Conservation (phyloP, 2,888 invertebrate species). For the Sarcophaga caerulescens region DNA sequence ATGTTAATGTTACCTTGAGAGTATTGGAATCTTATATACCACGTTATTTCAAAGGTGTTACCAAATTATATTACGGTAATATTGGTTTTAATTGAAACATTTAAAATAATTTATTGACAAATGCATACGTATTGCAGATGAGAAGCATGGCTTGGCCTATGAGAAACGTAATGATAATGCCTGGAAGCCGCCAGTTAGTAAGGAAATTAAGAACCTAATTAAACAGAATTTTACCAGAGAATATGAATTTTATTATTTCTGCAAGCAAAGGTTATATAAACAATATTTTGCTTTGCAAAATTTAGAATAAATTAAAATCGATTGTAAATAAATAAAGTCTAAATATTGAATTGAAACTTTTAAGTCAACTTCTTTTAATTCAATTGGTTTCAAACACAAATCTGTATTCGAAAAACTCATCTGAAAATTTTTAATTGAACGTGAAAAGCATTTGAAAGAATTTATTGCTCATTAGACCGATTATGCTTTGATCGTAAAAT, state of each 20-base stretch:
- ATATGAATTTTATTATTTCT: constrained; percentile 73
- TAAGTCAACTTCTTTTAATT: no score
- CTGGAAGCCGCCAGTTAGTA: constrained; percentile 73
- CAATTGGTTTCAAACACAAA: no score
- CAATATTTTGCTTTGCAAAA: constrained; percentile 71
- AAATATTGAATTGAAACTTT: no score
- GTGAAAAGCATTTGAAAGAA: no score
- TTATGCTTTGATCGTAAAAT: no score
- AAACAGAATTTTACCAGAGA: constrained; percentile 71
- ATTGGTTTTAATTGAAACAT: background rate
- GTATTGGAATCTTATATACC: constrained; percentile 90
- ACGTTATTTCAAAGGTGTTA: constrained; percentile 89
- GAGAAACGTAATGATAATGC: constrained; percentile 71
- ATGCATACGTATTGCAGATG: constrained; percentile 27
- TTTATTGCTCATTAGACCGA: no score
- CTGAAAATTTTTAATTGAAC: no score
- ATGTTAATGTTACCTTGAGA: constrained; percentile 89
- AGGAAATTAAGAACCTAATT: constrained; percentile 67
- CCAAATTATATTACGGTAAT: constrained; percentile 89
- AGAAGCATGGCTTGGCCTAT: constrained; percentile 57
- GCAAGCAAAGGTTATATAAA: constrained; percentile 72
- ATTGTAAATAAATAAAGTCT: no score
- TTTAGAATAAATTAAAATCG: constrained; percentile 20
- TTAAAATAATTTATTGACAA: background rate
- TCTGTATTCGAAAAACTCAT: no score